Conservation (phyloP, 2,888 invertebrate genomes). For the Tinea semifulvella region DNA sequence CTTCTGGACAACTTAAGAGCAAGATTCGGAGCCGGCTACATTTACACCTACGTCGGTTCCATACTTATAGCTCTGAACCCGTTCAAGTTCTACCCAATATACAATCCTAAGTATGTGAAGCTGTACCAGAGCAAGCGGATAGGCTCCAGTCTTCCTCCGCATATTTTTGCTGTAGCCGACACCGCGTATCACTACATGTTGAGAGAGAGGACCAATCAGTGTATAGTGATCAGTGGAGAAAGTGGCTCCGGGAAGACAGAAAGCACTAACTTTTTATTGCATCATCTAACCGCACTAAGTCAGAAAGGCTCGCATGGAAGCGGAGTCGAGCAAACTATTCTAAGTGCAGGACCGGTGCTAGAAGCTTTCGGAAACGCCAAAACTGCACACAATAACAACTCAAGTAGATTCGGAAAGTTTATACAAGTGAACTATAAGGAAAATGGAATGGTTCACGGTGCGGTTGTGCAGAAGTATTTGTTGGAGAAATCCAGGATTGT, state of each 20-base stretch:
- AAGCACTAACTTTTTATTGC: constrained; percentile 93
- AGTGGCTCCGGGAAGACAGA: constrained; percentile 97
- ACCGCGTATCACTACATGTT: constrained; percentile 95
- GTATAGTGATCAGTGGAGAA: constrained; percentile 95
- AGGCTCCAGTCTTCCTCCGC: constrained; percentile 92
- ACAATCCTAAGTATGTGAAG: constrained; percentile 97
- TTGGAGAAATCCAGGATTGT: constrained; percentile 96
- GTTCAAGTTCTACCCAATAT: constrained; percentile 95
- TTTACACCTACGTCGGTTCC: constrained; percentile 96
- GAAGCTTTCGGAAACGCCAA: constrained; percentile 99
- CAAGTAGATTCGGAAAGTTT: constrained; percentile 96
- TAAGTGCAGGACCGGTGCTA: constrained; percentile 94
- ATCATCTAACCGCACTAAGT: constrained; percentile 93
- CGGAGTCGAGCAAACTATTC: constrained; percentile 96
- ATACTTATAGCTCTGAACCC: constrained; percentile 95
- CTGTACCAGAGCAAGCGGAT: constrained; percentile 92
- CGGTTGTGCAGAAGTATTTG: constrained; percentile 95
- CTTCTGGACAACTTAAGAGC: constrained; percentile 89
- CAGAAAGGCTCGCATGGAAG: constrained; percentile 94
- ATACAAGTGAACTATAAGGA: constrained; percentile 98
- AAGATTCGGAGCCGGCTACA: constrained; percentile 90
- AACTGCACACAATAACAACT: constrained; percentile 97
- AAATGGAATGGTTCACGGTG: constrained; percentile 98
- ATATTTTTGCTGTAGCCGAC: constrained; percentile 96
- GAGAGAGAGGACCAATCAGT: constrained; percentile 85